Evolutionary conservation across 2,797 vertebrate genomes (phyloP).

Genomic region (Acanthurus leucopareius): DNA sequence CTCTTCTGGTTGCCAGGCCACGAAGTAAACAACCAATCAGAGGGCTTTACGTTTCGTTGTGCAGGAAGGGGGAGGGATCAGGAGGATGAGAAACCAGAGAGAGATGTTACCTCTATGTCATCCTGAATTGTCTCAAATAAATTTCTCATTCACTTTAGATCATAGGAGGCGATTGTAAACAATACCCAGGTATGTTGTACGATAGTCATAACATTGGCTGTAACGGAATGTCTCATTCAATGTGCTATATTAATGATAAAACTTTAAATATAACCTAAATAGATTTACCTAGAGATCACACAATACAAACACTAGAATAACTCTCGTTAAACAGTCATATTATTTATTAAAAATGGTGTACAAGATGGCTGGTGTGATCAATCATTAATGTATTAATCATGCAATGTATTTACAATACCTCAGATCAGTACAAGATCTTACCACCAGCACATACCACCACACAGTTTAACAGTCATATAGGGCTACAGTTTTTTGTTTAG

Average conservation of each 20-base stretch:
- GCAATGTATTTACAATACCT: constrained; percentile 60
- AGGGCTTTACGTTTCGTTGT: constrained; percentile 14
- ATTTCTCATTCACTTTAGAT: too few relatives aligned
- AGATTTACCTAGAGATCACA: too few relatives aligned
- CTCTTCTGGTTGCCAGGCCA: constrained; percentile 88
- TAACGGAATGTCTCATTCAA: too few relatives aligned
- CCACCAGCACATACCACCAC: background rate
- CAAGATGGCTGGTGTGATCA: background rate
- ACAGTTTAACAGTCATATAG: background rate
- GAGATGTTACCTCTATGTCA: too few relatives aligned
- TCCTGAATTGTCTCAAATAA: too few relatives aligned
- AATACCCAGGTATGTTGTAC: too few relatives aligned
- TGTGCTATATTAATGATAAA: too few relatives aligned
- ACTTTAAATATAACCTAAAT: too few relatives aligned
- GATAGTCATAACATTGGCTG: too few relatives aligned
- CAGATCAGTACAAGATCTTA: background rate
- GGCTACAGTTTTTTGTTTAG: background rate
- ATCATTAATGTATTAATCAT: background rate
- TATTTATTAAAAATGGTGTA: constrained; percentile 11
- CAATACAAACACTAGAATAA: too few relatives aligned
- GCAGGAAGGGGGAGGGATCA: background rate
- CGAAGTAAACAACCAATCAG: constrained; percentile 80
- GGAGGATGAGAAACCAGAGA: too few relatives aligned
- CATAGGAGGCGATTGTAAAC: too few relatives aligned
- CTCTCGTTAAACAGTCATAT: background rate